Evolutionary conservation across 53 echinoderm and acorn worm genomes (phyloP).

Genomic region (Arbacia lixula): DNA sequence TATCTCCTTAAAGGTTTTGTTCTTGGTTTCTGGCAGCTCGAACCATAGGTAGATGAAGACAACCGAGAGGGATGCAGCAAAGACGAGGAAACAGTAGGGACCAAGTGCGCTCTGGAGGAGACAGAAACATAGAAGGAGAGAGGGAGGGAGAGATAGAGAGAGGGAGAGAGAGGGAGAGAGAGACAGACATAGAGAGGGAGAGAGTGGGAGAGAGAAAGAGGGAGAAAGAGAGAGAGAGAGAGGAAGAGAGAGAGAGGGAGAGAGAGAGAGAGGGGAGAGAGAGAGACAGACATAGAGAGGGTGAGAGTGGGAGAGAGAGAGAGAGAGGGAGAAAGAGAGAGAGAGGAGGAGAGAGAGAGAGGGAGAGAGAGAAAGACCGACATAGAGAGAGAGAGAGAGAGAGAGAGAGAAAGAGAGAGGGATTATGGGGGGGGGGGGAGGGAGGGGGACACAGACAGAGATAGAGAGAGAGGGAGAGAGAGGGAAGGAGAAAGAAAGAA

Average conservation of each 20-base stretch:
- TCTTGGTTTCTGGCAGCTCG: slow-evolving; percentile 54
- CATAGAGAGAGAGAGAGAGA: neutral
- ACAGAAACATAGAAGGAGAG: neutral
- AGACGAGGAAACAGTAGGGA: slow-evolving; percentile 38
- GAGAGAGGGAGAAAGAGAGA: neutral
- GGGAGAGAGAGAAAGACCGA: neutral
- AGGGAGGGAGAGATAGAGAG: neutral
- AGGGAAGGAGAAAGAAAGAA: no score
- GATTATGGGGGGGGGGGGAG: neutral
- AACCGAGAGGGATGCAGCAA: slow-evolving; percentile 25
- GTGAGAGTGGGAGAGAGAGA: neutral
- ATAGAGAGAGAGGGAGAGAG: neutral
- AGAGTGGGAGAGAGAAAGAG: neutral
- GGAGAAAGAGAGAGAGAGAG: neutral
- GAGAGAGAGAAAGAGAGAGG: neutral
- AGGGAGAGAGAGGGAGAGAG: neutral
- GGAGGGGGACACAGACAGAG: neutral
- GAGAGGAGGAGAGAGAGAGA: neutral
- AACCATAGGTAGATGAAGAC: slow-evolving; percentile 18
- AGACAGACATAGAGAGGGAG: neutral
- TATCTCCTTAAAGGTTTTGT: slow-evolving; percentile 56
- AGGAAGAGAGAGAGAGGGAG: neutral
- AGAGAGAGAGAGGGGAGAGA: neutral
- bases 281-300: neutral
- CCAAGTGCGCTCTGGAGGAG: slow-evolving; percentile 25